Base-by-base conservation (phyloP, 2,113 vertebrate genomes). In the Octodon degus region DNA sequence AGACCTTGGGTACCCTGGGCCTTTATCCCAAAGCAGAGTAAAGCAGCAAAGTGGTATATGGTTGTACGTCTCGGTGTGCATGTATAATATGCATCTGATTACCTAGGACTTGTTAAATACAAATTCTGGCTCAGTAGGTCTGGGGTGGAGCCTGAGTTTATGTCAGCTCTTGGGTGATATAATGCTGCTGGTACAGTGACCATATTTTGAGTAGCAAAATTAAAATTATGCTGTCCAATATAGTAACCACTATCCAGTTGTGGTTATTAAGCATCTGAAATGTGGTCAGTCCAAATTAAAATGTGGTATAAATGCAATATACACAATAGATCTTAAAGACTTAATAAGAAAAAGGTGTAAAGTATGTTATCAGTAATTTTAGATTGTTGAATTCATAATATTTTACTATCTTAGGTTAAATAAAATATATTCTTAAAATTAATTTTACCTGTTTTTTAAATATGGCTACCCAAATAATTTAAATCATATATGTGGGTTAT, bases 341-440 rank as follows among this genome's bases (percentile, higher is more conserved):
- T 91, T 90, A 77, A 12, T 86, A 74, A 96, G 83, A 77, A 79
- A 79, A 96, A 86, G 87, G 76, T 77, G 14, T 91, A 76, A 91
- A 93, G 67, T 50, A 92, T 67, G 30, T 80, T 58, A 84, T 76
- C 96, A 72, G 63, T 80, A 86, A 94, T 93, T 94, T 89, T 85
- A 87, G 67, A 84, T 79, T 88, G 6, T 82, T 79, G 22, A 97
- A 91, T 37, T 89, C 53, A 91, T 70, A 88, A 20, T 79, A 81
- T 86, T 87, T 94, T 87, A 89, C 70, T 76, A 82, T 58, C 79
- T 43, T 80, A 58, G 32, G 14, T 92, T 92, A 95, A 95, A 87
- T 86, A 60, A 95, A 88, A 93, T 58, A 40, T 86, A 72, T 68
- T 80, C 34, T 60, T 95, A 74, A 96, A 90, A 92, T 92, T 91